Evolutionary conservation across 2,113 vertebrate species (phyloP).

Genomic region (Panthera uncia): DNA sequence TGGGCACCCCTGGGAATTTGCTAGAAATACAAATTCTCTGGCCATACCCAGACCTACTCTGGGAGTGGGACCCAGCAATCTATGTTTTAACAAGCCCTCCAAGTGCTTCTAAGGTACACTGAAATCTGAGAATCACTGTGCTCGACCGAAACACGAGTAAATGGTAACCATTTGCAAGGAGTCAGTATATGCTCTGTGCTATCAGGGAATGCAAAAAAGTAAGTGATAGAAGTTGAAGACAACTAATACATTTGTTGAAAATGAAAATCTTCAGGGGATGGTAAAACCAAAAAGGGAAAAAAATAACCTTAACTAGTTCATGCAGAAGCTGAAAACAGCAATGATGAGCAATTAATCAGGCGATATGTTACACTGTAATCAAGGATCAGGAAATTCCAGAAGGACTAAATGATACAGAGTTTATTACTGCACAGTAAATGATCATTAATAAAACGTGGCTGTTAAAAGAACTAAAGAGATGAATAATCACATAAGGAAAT

Average conservation of each 20-base stretch:
- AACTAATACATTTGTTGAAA: neutral
- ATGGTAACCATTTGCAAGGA: neutral
- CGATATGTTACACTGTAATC: slow-evolving; percentile 46
- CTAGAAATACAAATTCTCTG: neutral
- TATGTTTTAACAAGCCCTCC: neutral
- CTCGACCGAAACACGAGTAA: neutral
- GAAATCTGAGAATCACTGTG: neutral
- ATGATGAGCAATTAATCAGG: slow-evolving; percentile 60
- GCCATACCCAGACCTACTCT: neutral
- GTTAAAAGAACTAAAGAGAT: slow-evolving; percentile 27
- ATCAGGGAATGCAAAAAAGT: neutral
- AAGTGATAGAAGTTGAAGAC: neutral
- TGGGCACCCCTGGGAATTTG: neutral
- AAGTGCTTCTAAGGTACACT: neutral
- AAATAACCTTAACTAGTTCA: slow-evolving; percentile 39
- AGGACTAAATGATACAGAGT: slow-evolving; percentile 71
- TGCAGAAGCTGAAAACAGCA: slow-evolving; percentile 55
- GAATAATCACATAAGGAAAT: slow-evolving; percentile 57
- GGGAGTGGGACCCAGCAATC: neutral
- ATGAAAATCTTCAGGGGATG: slow-evolving; percentile 18
- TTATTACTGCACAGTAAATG: slow-evolving; percentile 53
- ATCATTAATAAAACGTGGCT: slow-evolving; percentile 60
- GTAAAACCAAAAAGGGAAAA: slow-evolving; percentile 54
- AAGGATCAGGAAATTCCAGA: slow-evolving; percentile 68
- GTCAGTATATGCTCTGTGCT: neutral